Percentiles rank a stretch among this genome's conserved stretches.
These are phyloP conservation scores for Hemitrygon akajei DNA, from an alignment of 2,797 vertebrate species.

Conservation along the genomic window DNA sequence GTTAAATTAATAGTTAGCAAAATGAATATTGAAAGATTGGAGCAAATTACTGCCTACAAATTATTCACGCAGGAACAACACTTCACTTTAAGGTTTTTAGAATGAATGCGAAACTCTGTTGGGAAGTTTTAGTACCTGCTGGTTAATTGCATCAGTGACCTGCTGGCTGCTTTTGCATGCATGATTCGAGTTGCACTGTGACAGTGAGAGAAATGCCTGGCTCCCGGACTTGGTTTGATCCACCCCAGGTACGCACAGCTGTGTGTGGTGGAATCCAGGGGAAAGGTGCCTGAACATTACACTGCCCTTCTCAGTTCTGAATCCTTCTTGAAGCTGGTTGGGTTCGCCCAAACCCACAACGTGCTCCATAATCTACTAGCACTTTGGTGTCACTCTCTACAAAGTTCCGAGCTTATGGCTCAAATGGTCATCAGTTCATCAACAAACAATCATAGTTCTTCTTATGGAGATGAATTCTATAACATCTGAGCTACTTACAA, in stretches of 20 bases:
- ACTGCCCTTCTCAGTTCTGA: neutral
- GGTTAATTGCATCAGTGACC: neutral
- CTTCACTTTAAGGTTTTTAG: constrained; percentile 18
- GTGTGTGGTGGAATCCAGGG: neutral
- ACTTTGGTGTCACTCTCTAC: neutral
- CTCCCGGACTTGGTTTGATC: neutral
- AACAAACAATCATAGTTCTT: neutral
- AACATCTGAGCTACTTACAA: neutral
- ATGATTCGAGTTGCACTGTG: neutral
- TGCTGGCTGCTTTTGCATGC: neutral
- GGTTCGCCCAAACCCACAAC: neutral
- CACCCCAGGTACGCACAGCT: neutral
- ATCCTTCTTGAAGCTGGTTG: neutral
- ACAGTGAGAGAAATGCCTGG: neutral
- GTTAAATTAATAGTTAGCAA: neutral
- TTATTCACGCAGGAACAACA: constrained; percentile 5
- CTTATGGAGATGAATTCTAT: neutral
- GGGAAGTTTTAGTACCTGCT: neutral
- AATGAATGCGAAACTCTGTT: neutral
- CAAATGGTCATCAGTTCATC: neutral
- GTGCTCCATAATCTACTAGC: neutral
- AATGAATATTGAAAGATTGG: constrained; percentile 16
- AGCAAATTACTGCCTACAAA: constrained; percentile 17
- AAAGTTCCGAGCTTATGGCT: neutral
- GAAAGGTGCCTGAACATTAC: neutral